phyloP scores from a whole-genome alignment of 2,797 vertebrate species.

The Tachyglossus aculeatus region DNA sequence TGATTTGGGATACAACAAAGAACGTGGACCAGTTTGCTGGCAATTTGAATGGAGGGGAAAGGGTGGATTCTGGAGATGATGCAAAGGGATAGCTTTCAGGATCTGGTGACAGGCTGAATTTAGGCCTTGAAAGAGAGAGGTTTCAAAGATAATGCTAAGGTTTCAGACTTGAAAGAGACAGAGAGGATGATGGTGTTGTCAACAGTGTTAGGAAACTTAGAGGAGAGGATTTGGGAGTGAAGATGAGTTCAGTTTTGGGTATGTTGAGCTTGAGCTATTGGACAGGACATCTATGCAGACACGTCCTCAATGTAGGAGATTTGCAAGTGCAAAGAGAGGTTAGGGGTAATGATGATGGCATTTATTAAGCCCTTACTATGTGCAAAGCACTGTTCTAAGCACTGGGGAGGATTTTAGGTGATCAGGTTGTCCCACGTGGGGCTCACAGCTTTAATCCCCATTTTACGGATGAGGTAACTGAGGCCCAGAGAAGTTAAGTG shows the following conservation, averaged over 20 bases:
- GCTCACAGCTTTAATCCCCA: too few relatives aligned
- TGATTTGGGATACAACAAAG: not conserved
- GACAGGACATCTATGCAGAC: not conserved
- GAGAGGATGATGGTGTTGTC: not conserved
- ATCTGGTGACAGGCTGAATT: not conserved
- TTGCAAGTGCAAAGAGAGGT: not conserved
- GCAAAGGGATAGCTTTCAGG: not conserved
- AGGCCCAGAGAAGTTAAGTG: too few relatives aligned
- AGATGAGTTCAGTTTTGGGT: not conserved
- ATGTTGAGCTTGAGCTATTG: not conserved
- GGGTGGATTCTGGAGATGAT: not conserved
- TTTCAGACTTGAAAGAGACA: not conserved
- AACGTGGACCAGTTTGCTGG: not conserved
- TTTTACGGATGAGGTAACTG: too few relatives aligned
- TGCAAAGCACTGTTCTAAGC: too few relatives aligned
- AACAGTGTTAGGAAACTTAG: not conserved
- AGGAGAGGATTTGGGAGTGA: not conserved
- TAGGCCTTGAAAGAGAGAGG: not conserved
- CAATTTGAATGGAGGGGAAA: not conserved
- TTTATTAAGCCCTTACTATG: too few relatives aligned
- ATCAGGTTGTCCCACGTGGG: too few relatives aligned
- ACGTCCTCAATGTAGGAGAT: not conserved
- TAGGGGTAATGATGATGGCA: not conserved
- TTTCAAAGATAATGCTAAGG: not conserved
- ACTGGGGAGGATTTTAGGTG: too few relatives aligned